Evolutionary conservation across 1,140 invertebrate genomes (phyloP).

Genomic region (Heterodera carotae): DNA sequence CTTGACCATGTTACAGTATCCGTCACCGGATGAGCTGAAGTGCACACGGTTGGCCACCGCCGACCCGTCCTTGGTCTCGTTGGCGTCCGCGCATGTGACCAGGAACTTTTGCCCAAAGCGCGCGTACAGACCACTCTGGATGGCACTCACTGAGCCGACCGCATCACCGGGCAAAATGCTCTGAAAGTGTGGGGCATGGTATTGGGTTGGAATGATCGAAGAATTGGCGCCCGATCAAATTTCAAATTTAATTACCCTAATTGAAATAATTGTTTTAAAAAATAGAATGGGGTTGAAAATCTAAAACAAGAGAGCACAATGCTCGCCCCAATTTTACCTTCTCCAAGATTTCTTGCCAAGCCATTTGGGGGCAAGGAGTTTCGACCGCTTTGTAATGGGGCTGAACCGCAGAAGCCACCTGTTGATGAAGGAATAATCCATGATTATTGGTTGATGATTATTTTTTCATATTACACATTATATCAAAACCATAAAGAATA

Average conservation of each 20-base stretch:
- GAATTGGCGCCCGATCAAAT: no score
- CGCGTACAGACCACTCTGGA: slow-evolving; percentile 23
- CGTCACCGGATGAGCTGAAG: slow-evolving; percentile 29
- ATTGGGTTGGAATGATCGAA: no score
- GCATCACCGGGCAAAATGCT: slow-evolving; percentile 23
- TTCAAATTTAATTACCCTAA: no score
- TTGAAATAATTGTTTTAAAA: slow-evolving; percentile 9
- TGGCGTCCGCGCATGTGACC: slow-evolving; percentile 24
- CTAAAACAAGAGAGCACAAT: background rate
- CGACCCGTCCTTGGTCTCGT: background rate
- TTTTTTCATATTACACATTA: no score
- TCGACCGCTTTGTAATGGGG: slow-evolving; percentile 26
- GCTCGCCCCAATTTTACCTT: slow-evolving; percentile 16
- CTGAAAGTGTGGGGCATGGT: background rate
- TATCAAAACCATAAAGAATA: no score
- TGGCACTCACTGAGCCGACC: slow-evolving; percentile 25
- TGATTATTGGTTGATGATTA: background rate
- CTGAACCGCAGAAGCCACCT: slow-evolving; percentile 11
- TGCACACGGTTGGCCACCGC: slow-evolving; percentile 23
- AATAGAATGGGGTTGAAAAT: background rate
- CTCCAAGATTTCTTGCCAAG: slow-evolving; percentile 30
- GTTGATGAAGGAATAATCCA: background rate
- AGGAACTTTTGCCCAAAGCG: slow-evolving; percentile 29
- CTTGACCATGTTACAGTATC: slow-evolving; percentile 32
- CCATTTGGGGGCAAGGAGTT: slow-evolving; percentile 35